These are phyloP conservation scores for Torymus auratus DNA, from an alignment of 2,888 invertebrate genomes.

Conservation along the genomic window DNA sequence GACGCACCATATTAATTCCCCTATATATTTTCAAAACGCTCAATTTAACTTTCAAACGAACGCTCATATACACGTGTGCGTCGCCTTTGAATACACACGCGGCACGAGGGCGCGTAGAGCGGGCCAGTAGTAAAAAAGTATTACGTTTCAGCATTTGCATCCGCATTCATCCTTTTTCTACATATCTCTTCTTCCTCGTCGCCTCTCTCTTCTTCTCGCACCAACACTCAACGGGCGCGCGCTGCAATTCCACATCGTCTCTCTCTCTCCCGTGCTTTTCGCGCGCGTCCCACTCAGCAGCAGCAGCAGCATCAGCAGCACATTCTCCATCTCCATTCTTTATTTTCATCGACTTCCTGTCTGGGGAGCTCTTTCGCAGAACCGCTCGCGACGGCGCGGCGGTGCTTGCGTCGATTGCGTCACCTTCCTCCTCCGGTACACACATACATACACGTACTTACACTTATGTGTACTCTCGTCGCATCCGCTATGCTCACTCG, in stretches of 20 bases:
- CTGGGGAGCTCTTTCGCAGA: constrained; percentile 29
- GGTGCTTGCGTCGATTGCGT: constrained; percentile 37
- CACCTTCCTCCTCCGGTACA: constrained; percentile 5
- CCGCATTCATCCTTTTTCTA: constrained; percentile 33
- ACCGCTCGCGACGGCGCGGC: background rate
- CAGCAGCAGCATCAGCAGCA: background rate
- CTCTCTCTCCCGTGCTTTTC: too few species aligned
- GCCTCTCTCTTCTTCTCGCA: constrained; percentile 1
- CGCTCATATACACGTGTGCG: background rate
- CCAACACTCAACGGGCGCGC: background rate
- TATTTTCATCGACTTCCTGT: constrained; percentile 46
- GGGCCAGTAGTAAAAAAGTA: background rate
- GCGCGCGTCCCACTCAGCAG: too few species aligned
- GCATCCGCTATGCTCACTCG: too few species aligned
- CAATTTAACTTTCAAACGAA: constrained; percentile 35
- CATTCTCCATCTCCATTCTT: constrained; percentile 14
- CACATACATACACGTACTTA: too few species aligned
- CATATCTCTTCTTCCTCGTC: background rate
- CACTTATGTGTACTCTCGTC: too few species aligned
- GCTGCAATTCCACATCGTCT: too few species aligned
- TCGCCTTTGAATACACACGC: too few species aligned
- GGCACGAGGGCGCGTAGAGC: background rate
- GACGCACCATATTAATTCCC: background rate
- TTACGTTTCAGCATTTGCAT: constrained; percentile 35
- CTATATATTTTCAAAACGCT: background rate